Conservation (phyloP, 2,113 vertebrate species). For the Verasper variegatus region DNA sequence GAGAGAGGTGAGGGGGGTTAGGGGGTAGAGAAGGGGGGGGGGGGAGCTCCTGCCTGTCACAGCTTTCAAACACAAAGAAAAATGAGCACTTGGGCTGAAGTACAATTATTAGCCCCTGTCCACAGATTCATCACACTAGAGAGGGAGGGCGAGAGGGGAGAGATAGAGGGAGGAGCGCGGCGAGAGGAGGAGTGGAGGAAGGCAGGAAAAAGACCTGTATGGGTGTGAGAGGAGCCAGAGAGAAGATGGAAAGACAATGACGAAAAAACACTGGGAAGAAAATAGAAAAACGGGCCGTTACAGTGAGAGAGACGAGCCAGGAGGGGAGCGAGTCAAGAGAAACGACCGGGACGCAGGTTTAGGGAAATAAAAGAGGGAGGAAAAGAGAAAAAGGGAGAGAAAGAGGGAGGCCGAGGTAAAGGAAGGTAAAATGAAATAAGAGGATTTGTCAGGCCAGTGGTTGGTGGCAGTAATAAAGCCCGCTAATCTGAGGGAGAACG, state of each 20-base stretch:
- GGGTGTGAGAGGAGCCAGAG: constrained; percentile 28
- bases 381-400: constrained; percentile 54
- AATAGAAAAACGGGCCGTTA: constrained; percentile 45
- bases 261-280: constrained; percentile 30
- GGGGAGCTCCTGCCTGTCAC: constrained; percentile 79
- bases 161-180: constrained; percentile 32
- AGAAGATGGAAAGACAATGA: constrained; percentile 54
- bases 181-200: constrained; percentile 42
- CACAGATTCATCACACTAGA: constrained; percentile 84
- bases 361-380: constrained; percentile 60
- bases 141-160: constrained; percentile 47
- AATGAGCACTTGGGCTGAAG: constrained; percentile 84
- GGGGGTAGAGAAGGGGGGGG: background rate
- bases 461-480: constrained; percentile 87
- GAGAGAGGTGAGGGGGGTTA: constrained; percentile 11
- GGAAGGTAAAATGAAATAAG: constrained; percentile 82
- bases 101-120: constrained; percentile 87
- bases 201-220: constrained; percentile 28
- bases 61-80: constrained; percentile 86
- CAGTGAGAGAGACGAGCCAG: constrained; percentile 7
- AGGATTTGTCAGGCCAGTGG: constrained; percentile 86
- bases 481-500: constrained; percentile 87
- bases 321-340: background rate
- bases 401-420: constrained; percentile 65
- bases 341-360: constrained; percentile 38